Base-by-base conservation (phyloP, 1,140 invertebrate genomes). In the Orius insidiosus region DNA sequence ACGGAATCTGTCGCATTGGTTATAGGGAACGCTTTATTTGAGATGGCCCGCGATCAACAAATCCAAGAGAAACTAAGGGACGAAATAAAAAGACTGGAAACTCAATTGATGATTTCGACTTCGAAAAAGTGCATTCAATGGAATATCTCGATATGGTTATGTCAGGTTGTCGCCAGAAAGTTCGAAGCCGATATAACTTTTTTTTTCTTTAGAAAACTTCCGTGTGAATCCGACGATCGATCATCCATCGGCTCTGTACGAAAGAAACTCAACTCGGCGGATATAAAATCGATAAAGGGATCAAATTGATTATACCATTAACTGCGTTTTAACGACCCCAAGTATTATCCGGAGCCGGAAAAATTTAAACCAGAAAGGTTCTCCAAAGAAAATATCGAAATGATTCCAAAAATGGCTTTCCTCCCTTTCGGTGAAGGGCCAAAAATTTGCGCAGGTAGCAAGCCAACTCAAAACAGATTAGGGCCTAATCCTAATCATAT, bases 291-390 rank as follows among this genome's bases (percentile, higher is more conserved):
- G 65, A 73, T 41, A 65, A 72, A 59, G 63, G 59, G 5, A 55
- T 58, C 6, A 44, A 36, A 1, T 45, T 67, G n/a, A 46, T 55
- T 3, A 57, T 69, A 13, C 60, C 64, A 0, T 36, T 61, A 1
- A 15, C 51, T 19, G 53, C 52, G 3, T 37, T 68, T 5, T 66
- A 51, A 54, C 13, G 67, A 78, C 53, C 56, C 64, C 1, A 52
- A 67, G 14, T 60, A 66, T 43, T 81, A 66, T 59, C 59, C 65
- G 2, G 61, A 79, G 34, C 76, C 79, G 2, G 64, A 75, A 5
- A 55, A 56, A 10, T 82, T 78, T 55, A 63, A 78, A 57, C 79
- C 79, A 0, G 72, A 78, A 10, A 62, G 76, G 49, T 82, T 80
- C 52, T 53, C 58, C 5, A 61, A 66, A 1, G 57, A 63, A 18